Percentiles rank a stretch among this genome's conserved stretches.
These are phyloP conservation scores for Drosophila cracens DNA, from an alignment of 2,888 invertebrate genomes.

Conservation along the genomic window DNA sequence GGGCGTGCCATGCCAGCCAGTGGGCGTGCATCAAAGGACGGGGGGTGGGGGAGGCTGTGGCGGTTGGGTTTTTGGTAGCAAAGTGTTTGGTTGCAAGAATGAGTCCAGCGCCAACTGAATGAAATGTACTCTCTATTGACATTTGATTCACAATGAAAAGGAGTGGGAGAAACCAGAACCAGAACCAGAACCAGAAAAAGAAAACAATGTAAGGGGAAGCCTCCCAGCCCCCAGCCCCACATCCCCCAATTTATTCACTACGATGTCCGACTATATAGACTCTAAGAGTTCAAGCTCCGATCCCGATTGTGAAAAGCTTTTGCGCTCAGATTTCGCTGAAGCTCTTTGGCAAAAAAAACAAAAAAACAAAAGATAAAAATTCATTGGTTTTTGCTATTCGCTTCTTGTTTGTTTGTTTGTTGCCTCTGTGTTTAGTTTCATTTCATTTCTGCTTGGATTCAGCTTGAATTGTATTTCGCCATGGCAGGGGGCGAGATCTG, in stretches of 20 bases:
- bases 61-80: background rate
- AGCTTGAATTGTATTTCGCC: conserved; percentile 46
- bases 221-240: too few relatives aligned
- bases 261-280: conserved; percentile 25
- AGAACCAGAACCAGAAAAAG: conserved; percentile 18
- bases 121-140: conserved; percentile 80
- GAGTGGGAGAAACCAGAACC: conserved; percentile 1
- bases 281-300: conserved; percentile 44
- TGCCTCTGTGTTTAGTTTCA: conserved; percentile 34
- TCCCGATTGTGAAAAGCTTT: conserved; percentile 62
- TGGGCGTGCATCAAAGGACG: background rate
- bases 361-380: conserved; percentile 29
- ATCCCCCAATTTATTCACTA: conserved; percentile 28
- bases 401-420: conserved; percentile 58
- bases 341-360: conserved; percentile 15
- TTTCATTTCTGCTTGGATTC: conserved; percentile 21
- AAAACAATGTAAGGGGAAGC: conserved; percentile 8
- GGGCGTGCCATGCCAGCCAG: conserved; percentile 42
- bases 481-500: conserved; percentile 23
- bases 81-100: conserved; percentile 15
- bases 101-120: conserved; percentile 66
- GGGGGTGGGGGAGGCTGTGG: conserved; percentile 1
- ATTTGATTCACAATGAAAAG: conserved; percentile 68
- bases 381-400: conserved; percentile 49
- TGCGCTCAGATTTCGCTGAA: conserved; percentile 68